Evolutionary conservation across 2,113 vertebrate genomes (phyloP), one percentile per base, ranked within the genome.

Genomic region (Syrmaticus mikado): DNA sequence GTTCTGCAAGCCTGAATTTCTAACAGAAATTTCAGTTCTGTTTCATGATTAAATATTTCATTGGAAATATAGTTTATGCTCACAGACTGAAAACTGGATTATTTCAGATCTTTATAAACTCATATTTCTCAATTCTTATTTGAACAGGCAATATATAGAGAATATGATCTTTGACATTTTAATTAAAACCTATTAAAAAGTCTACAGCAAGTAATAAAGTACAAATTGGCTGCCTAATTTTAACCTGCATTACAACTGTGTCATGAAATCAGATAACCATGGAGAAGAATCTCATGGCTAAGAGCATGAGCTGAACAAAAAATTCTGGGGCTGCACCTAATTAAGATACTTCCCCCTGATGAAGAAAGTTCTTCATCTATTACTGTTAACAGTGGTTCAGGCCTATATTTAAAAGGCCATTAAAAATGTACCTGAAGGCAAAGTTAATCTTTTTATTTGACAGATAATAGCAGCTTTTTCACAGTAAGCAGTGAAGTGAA

Each of bases 361-460:
- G 77, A 93, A 93, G 76, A 75, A 94, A 95, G 81, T 74, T 87
- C 75, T 82, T 92, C 11, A 72, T 89, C 32, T 77, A 10, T 85
- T 82, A 57, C 85, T 78, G 43, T 82, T 95, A 61, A 61, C 27
- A 41, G 52, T 43, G 21, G 66, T 87, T 88, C 79, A 80, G 80
- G 52, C 58, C 53, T 95, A 41, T 91, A 93, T 96, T 95, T 96
- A 96, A 96, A 96, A 74, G 72, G 84, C 73, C 61, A 96, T 96
- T 96, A 95, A 96, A 94, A 95, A 91, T 57, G 68, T 91, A 97
- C 95, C 95, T 96, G 94, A 87, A 95, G 88, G 94, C 74, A 91
- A 96, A 93, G 84, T 94, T 95, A 96, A 96, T 97, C 92, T 97
- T 92, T 89, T 53, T 75, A 90, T 87, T 93, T 96, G 96, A 95